phyloP scores from a whole-genome alignment of 2,888 invertebrate species.

The Helicoverpa assulta region DNA sequence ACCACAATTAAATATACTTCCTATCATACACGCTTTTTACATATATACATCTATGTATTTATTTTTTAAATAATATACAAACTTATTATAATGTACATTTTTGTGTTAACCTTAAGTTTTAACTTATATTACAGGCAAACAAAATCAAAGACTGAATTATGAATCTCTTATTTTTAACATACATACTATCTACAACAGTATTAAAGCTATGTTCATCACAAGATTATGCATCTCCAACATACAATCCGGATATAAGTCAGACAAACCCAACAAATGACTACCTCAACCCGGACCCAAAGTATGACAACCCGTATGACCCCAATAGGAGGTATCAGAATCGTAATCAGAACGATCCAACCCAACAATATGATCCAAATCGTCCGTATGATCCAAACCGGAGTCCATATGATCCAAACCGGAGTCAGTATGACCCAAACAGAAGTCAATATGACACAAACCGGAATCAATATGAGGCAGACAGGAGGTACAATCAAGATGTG shows the following conservation, averaged over 20 bases:
- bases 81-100: background rate
- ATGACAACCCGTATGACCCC: conserved; percentile 84
- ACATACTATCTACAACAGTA: conserved; percentile 69
- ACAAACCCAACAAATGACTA: conserved; percentile 83
- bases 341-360: conserved; percentile 71
- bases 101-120: background rate
- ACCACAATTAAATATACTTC: too few relatives aligned
- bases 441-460: conserved; percentile 50
- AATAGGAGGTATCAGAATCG: conserved; percentile 71
- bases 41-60: too few relatives aligned
- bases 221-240: conserved; percentile 81
- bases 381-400: conserved; percentile 60
- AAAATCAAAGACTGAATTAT: conserved; percentile 81
- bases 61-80: too few relatives aligned
- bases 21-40: too few relatives aligned
- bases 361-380: conserved; percentile 53
- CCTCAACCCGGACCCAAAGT: conserved; percentile 73
- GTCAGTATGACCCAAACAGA: conserved; percentile 47
- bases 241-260: conserved; percentile 76
- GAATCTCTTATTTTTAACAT: conserved; percentile 79
- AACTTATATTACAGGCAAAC: conserved; percentile 72
- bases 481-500: conserved; percentile 58
- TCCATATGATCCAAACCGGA: conserved; percentile 71
- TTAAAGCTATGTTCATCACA: conserved; percentile 76
- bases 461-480: conserved; percentile 70